Evolutionary conservation across 2,888 invertebrate species (phyloP).

Genomic region (Pandemis corylana): DNA sequence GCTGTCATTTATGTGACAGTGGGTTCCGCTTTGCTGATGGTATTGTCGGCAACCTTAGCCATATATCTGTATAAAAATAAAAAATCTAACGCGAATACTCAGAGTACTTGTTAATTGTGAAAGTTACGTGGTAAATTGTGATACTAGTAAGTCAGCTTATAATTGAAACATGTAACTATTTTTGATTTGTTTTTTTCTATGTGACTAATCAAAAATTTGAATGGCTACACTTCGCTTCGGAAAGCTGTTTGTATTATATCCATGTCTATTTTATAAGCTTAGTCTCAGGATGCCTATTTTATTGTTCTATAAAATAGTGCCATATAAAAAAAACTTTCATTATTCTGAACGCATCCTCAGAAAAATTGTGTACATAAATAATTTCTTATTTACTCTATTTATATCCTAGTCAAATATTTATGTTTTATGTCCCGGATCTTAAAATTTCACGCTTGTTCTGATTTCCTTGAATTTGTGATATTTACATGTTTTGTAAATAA

Average conservation of each 20-base stretch:
- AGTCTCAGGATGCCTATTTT: slow-evolving; percentile 68
- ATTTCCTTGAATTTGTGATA: slow-evolving; percentile 76
- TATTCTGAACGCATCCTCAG: slow-evolving; percentile 55
- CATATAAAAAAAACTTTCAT: slow-evolving; percentile 59
- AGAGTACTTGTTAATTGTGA: slow-evolving; percentile 51
- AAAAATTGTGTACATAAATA: slow-evolving; percentile 52
- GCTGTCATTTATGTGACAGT: slow-evolving; percentile 61
- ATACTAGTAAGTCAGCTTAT: slow-evolving; percentile 52
- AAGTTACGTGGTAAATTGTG: slow-evolving; percentile 59
- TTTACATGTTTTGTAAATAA: slow-evolving; percentile 71
- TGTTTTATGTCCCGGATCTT: slow-evolving; percentile 28
- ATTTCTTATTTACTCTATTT: slow-evolving; percentile 44
- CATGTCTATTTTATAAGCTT: slow-evolving; percentile 51
- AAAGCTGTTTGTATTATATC: slow-evolving; percentile 38
- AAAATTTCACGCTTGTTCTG: slow-evolving; percentile 23
- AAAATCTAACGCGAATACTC: slow-evolving; percentile 45
- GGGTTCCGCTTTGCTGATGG: slow-evolving; percentile 60
- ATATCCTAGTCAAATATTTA: slow-evolving; percentile 44
- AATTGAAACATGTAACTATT: slow-evolving; percentile 13
- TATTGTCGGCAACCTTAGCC: slow-evolving; percentile 60
- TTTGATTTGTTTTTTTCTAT: slow-evolving; percentile 25
- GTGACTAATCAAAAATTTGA: slow-evolving; percentile 42
- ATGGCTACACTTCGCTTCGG: slow-evolving; percentile 54
- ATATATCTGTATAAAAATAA: slow-evolving; percentile 60
- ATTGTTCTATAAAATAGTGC: slow-evolving; percentile 77